These are phyloP conservation scores for Zaprionus vittiger DNA, from an alignment of 1,140 invertebrate genomes.

Conservation along the genomic window DNA sequence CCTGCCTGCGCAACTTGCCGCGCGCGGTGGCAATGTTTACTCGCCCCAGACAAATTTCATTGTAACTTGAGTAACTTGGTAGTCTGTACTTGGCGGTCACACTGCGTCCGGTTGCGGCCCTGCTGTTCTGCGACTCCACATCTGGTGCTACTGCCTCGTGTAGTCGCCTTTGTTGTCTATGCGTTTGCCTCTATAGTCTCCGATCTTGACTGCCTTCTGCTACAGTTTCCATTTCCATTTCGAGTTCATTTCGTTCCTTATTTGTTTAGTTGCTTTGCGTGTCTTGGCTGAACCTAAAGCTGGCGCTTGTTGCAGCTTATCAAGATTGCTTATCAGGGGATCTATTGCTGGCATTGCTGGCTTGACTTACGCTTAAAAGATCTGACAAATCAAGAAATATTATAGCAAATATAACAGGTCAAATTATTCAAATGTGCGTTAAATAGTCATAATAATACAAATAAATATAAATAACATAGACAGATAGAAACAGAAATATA, in stretches of 20 bases:
- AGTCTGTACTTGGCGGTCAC: conserved; percentile 23
- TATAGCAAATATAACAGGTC: no score
- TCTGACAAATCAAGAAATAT: no score
- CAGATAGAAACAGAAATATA: no score
- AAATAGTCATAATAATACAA: no score
- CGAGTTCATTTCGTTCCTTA: conserved; percentile 19
- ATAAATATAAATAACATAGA: no score
- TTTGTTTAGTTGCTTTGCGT: conserved; percentile 7
- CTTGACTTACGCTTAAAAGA: no score
- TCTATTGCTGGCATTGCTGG: conserved; percentile 30
- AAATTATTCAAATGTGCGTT: no score
- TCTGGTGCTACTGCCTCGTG: conserved; percentile 42
- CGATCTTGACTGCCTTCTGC: conserved; percentile 62
- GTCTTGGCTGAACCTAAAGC: conserved; percentile 28
- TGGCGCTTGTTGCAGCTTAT: conserved; percentile 72
- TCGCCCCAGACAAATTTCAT: conserved; percentile 82
- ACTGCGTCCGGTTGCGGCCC: conserved; percentile 20
- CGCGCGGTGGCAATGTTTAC: conserved; percentile 77
- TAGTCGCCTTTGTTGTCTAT: conserved; percentile 77
- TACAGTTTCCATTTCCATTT: conserved; percentile 26
- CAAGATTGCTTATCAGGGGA: conserved; percentile 50
- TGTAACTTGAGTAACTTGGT: conserved; percentile 84
- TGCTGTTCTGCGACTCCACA: conserved; percentile 1
- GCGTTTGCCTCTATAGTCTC: conserved; percentile 76
- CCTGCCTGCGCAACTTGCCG: conserved; percentile 42